A percentile compares a stretch with the other conserved stretches of the same genome.
These are phyloP conservation scores for Romanogobio albipinnatus DNA, from an alignment of 2,113 vertebrate species.

Conservation along the genomic window DNA sequence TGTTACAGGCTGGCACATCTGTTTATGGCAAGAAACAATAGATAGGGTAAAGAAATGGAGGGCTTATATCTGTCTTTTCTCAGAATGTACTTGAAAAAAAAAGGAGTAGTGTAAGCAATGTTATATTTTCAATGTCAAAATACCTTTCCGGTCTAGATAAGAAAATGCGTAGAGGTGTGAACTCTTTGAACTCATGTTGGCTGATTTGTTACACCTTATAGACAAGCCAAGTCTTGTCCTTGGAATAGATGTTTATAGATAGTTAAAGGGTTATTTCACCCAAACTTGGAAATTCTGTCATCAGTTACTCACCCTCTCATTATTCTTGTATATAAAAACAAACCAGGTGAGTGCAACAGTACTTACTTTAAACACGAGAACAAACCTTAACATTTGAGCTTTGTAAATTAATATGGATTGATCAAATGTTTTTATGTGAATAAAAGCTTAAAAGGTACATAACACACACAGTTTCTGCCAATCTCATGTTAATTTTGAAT, in stretches of 20 bases:
- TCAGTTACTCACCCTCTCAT: not conserved
- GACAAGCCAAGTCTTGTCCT: too few relatives aligned
- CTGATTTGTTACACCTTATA: not conserved
- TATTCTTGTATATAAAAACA: not conserved
- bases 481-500: too few relatives aligned
- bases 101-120: not conserved
- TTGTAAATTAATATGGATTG: not conserved
- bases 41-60: not conserved
- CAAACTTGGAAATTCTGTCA: not conserved
- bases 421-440: not conserved
- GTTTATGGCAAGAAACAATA: conserved; percentile 3
- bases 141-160: not conserved
- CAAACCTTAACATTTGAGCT: not conserved
- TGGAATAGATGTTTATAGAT: not conserved
- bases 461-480: too few relatives aligned
- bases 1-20: conserved; percentile 29
- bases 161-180: not conserved
- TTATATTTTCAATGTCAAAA: not conserved
- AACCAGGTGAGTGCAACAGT: not conserved
- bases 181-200: not conserved
- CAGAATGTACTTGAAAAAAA: not conserved
- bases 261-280: not conserved
- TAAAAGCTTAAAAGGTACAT: not conserved
- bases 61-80: not conserved
- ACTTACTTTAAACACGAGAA: not conserved